A percentile compares a stretch with the other conserved stretches of the same genome.
These are phyloP conservation scores for Strigops habroptila DNA, from an alignment of 2,113 vertebrate species.

Conservation along the genomic window DNA sequence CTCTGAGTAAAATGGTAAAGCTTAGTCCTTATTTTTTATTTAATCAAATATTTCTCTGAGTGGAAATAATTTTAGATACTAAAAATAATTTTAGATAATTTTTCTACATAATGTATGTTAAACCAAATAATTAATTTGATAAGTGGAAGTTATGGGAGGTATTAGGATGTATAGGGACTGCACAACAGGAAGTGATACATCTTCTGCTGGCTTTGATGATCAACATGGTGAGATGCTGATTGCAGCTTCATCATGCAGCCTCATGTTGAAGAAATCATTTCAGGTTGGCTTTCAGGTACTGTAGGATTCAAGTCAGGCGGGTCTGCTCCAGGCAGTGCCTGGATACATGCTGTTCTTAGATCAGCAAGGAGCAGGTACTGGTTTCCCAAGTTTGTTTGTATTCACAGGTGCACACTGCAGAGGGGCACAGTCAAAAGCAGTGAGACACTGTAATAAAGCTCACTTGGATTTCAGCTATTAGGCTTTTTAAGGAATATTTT, in stretches of 20 bases:
- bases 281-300: neutral
- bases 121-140: neutral
- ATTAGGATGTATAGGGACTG: neutral
- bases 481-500: neutral
- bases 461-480: neutral
- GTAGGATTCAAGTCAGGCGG: neutral
- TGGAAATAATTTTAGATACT: neutral
- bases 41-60: neutral
- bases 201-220: neutral
- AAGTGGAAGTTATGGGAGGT: neutral
- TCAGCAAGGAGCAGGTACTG: neutral
- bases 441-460: neutral
- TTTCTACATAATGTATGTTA: neutral
- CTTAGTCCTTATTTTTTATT: neutral
- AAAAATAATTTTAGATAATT: neutral
- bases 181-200: neutral
- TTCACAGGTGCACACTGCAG: neutral
- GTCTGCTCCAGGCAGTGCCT: neutral
- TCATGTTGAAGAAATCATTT: neutral
- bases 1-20: neutral
- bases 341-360: neutral
- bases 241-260: neutral
- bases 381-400: neutral
- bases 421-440: neutral
- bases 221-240: neutral